These are phyloP conservation scores for Arvicola amphibius DNA, from an alignment of 2,797 vertebrate genomes.

Conservation along the genomic window DNA sequence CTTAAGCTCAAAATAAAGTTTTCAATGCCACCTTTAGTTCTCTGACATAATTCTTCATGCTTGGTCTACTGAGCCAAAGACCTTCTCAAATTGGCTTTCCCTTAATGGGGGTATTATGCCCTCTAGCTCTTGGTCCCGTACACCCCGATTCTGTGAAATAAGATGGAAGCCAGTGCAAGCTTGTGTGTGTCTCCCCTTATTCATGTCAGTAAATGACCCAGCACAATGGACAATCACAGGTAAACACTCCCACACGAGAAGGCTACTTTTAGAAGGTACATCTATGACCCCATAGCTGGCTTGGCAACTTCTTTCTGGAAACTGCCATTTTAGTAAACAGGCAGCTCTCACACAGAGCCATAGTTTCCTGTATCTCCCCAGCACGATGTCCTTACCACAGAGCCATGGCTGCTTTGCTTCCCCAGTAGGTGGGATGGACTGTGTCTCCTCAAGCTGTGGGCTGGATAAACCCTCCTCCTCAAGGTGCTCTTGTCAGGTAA, in stretches of 20 bases:
- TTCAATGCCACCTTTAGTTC: background rate
- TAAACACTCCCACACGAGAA: background rate
- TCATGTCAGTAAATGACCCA: fast-evolving
- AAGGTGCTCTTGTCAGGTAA: background rate
- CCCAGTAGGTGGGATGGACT: background rate
- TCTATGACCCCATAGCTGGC: background rate
- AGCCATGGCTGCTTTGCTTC: background rate
- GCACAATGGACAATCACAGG: fast-evolving
- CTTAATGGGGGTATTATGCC: background rate
- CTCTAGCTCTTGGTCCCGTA: background rate
- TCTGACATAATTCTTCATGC: background rate
- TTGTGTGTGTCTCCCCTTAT: background rate
- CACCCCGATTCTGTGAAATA: background rate
- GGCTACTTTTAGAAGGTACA: background rate
- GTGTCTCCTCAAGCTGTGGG: background rate
- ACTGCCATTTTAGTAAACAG: background rate
- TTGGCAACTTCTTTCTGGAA: background rate
- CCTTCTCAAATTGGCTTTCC: background rate
- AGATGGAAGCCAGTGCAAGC: background rate
- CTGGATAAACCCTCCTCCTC: background rate
- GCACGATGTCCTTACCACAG: background rate
- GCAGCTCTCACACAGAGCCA: background rate
- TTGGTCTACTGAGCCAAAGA: background rate
- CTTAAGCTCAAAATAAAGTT: background rate
- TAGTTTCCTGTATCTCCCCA: background rate